A percentile compares a stretch with the other conserved stretches of the same genome.
Evolutionary conservation across 2,888 invertebrate species (phyloP).

Genomic region (Lepas anatifera): DNA sequence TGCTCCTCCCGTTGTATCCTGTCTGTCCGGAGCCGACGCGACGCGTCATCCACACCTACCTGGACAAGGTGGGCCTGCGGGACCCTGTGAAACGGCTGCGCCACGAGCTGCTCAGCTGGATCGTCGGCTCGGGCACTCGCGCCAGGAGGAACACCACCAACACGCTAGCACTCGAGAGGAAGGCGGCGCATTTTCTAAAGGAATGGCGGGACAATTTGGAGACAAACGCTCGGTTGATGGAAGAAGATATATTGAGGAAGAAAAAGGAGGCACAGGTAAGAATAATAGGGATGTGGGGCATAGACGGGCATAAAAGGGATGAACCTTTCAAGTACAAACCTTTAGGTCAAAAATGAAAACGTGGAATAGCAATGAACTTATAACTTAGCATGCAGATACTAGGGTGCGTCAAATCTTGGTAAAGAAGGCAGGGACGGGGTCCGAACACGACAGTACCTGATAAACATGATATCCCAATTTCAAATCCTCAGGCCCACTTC

Average conservation of each 20-base stretch:
- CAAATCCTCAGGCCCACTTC: no score
- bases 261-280: not conserved
- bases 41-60: not conserved
- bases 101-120: not conserved
- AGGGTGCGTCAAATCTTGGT: no score
- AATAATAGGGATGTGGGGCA: no score
- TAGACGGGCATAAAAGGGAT: no score
- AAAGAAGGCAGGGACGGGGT: no score
- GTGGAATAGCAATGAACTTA: no score
- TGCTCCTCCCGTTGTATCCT: not conserved
- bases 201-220: not conserved
- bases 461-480: no score
- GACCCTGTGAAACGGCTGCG: not conserved
- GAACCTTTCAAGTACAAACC: no score
- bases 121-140: not conserved
- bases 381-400: no score
- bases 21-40: not conserved
- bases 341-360: no score
- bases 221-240: not conserved
- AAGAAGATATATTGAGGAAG: not conserved
- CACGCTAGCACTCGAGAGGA: not conserved
- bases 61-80: not conserved
- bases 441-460: no score
- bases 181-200: not conserved
- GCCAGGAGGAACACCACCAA: not conserved